Conservation (phyloP, 2,888 invertebrate genomes). For the Nasonia oneida region DNA sequence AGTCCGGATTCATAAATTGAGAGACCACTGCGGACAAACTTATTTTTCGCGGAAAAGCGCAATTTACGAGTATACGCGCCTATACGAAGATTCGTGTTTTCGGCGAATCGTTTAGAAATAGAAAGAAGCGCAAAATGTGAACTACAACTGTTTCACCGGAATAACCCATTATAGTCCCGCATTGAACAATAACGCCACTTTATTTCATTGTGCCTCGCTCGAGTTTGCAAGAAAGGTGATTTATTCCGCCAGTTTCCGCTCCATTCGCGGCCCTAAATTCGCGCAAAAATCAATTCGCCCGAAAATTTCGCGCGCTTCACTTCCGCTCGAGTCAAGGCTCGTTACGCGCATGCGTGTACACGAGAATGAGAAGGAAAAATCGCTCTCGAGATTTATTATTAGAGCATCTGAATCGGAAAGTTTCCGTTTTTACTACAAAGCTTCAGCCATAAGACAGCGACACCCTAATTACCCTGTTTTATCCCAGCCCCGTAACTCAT, state of each 20-base stretch:
- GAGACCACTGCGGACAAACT: background rate
- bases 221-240: conserved; percentile 44
- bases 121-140: background rate
- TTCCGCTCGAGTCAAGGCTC: conserved; percentile 11
- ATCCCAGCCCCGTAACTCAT: background rate
- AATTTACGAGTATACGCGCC: background rate
- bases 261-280: conserved; percentile 37
- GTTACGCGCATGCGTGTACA: background rate
- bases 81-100: background rate
- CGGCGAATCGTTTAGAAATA: background rate
- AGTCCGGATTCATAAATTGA: conserved; percentile 12
- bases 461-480: background rate
- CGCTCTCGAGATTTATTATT: background rate
- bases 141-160: background rate
- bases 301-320: conserved; percentile 18
- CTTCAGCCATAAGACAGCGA: background rate
- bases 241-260: conserved; percentile 44
- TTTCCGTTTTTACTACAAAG: too few relatives aligned
- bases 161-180: background rate
- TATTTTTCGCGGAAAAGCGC: background rate
- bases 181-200: conserved; percentile 1
- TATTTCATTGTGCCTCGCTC: conserved; percentile 7
- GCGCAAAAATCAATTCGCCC: conserved; percentile 36
- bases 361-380: background rate
- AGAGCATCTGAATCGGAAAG: too few relatives aligned